Conservation (phyloP, 92 coral and sea anemone genomes). For the Siderastrea siderea region DNA sequence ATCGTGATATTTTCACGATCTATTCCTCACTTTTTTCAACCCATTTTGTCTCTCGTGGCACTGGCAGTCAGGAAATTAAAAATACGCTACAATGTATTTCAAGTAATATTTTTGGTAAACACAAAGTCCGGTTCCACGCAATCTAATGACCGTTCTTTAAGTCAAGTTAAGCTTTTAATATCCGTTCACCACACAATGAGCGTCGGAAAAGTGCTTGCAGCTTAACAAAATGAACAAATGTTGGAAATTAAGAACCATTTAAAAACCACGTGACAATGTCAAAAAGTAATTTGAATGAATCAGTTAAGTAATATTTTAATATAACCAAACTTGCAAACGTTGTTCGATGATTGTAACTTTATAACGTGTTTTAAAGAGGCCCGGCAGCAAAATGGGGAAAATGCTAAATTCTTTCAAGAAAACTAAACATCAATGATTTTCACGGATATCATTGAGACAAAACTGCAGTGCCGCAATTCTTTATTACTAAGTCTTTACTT, state of each 20-base stretch:
- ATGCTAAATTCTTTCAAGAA: not conserved
- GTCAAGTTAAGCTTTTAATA: constrained; percentile 15
- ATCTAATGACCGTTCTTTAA: not conserved
- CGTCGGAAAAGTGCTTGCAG: not conserved
- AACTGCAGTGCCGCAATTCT: not conserved
- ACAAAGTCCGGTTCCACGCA: not conserved
- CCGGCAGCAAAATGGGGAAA: not conserved
- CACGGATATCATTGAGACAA: not conserved
- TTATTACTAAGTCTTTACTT: not conserved
- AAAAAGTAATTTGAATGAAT: not conserved
- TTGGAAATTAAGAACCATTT: not conserved
- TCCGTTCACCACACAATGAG: not conserved
- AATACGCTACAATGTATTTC: constrained; percentile 1
- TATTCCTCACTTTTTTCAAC: not conserved
- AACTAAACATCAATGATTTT: not conserved
- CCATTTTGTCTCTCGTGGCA: not conserved
- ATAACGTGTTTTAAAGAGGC: not conserved
- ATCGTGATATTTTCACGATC: too few relatives aligned
- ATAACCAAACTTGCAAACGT: not conserved
- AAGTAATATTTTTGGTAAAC: not conserved
- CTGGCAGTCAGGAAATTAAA: constrained; percentile 9
- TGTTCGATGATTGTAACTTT: not conserved
- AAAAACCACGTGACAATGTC: not conserved
- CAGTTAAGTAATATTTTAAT: not conserved
- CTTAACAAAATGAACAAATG: not conserved